phyloP scores from a whole-genome alignment of 2,797 vertebrate genomes.

The Enteromius paludinosus region DNA sequence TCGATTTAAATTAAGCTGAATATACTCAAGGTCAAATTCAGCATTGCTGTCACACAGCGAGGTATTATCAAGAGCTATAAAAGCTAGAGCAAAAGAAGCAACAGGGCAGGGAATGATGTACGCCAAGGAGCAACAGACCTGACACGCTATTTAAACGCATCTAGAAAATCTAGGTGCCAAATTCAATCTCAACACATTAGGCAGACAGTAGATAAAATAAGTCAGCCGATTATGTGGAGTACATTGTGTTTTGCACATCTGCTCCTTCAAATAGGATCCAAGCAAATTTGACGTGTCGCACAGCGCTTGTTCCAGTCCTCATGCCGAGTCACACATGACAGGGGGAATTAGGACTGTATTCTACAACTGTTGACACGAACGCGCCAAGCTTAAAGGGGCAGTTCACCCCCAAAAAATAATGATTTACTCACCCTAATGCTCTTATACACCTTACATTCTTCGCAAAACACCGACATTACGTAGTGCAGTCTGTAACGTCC shows the following conservation, averaged over 20 bases:
- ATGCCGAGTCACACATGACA: conserved; percentile 46
- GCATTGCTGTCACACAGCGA: conserved; percentile 25
- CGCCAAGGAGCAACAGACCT: conserved; percentile 3
- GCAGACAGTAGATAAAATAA: conserved; percentile 20
- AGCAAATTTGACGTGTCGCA: conserved; percentile 46
- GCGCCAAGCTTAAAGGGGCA: conserved; percentile 22
- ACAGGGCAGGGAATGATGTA: conserved; percentile 18
- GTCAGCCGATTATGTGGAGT: conserved; percentile 22
- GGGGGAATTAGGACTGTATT: conserved; percentile 31
- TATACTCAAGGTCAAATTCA: conserved; percentile 41
- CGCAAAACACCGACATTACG: neutral
- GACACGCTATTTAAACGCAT: conserved; percentile 19
- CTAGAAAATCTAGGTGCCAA: conserved; percentile 17
- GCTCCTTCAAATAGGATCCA: conserved; percentile 38
- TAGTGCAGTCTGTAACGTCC: neutral
- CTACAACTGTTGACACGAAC: conserved; percentile 41
- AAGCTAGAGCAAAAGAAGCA: conserved; percentile 27
- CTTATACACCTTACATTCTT: neutral
- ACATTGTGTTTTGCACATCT: conserved; percentile 44
- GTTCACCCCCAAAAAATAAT: neutral
- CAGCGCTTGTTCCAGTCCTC: conserved; percentile 38
- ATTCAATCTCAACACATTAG: conserved; percentile 33
- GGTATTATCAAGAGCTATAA: conserved; percentile 3
- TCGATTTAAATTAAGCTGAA: conserved; percentile 7
- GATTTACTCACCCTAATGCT: neutral